phyloP scores from a whole-genome alignment of 1,140 invertebrate species.

The Homarus americanus region DNA sequence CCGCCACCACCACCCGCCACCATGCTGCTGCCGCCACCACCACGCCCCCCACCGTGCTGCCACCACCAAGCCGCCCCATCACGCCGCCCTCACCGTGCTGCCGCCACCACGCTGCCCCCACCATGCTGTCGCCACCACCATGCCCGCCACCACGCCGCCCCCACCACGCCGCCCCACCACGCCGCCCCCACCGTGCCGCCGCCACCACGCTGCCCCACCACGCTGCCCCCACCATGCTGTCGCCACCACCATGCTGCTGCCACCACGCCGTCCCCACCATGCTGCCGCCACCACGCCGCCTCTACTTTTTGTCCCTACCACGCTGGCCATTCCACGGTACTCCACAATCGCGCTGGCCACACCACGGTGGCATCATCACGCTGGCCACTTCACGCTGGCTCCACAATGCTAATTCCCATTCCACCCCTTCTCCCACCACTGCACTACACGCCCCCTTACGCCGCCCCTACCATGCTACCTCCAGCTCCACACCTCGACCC shows the following conservation, averaged over 20 bases:
- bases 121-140: not conserved
- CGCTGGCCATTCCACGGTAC: too few relatives aligned
- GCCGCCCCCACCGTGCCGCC: not conserved
- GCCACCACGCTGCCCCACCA: not conserved
- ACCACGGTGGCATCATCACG: too few relatives aligned
- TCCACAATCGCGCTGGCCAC: too few relatives aligned
- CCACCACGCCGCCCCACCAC: not conserved
- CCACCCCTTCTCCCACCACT: too few relatives aligned
- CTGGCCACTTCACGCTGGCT: too few relatives aligned
- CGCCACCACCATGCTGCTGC: too few relatives aligned
- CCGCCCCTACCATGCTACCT: too few relatives aligned
- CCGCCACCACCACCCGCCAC: not conserved
- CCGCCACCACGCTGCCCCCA: constrained; percentile 4
- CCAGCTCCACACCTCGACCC: too few relatives aligned
- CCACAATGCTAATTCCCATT: too few relatives aligned
- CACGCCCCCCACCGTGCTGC: not conserved
- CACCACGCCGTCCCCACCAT: constrained; percentile 2
- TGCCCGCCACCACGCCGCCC: not conserved
- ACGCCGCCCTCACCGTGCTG: not conserved
- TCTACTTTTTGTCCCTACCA: too few relatives aligned
- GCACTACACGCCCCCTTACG: too few relatives aligned
- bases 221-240: too few relatives aligned
- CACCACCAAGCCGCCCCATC: not conserved
- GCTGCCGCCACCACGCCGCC: not conserved
- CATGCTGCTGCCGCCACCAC: not conserved